Base-by-base conservation (phyloP, 2,797 vertebrate species). In the Poeciliopsis presidionis region DNA sequence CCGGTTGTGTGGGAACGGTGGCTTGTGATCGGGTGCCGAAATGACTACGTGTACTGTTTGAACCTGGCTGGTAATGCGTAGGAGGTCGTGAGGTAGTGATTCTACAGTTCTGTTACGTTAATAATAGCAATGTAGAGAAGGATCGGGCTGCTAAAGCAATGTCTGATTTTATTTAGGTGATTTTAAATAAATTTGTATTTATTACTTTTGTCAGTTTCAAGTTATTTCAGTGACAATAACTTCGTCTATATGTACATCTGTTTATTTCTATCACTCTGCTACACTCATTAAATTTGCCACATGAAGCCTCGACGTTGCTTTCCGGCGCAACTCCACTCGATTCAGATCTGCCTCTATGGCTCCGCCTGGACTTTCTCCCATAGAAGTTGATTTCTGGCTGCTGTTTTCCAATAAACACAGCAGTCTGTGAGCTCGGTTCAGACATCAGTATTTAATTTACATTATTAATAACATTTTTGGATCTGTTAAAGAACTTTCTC, bases 1-100 rank as follows among this genome's bases (percentile, higher is more conserved):
- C 98, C 97, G 0, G 90, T 98, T 33, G 92, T 96, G 74, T 97
- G 95, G 92, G 93, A 91, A 72, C 91, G 90, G 36, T 93, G 84
- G 41, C 90, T 99, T 0, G 78, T 98, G 61, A 93, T 99, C 65
- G 98, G 98, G 28, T 99, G 98, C 91, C 97, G 98, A 85, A 97
- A 99, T 87, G 96, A 99, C 94, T 96, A 93, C 72, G 93, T 99
- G 86, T 99, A 99, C 88, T 97, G 97, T 93, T 90, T 99, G 57
- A 96, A 97, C 86, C 87, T 98, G 79, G 81, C 46, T 33, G 63
- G 78, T 16, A 4, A 77, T 71, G 72, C 82, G 16, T 74, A 79
- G 36, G 53, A 47, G 3, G 0, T 69, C 69, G 49, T 28, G 3
- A 30, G 78, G 45, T 41, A 13, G 61, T 8, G 7, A 46, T 80